Base-by-base conservation (phyloP, 2,888 invertebrate genomes). In the Idaea straminata region DNA sequence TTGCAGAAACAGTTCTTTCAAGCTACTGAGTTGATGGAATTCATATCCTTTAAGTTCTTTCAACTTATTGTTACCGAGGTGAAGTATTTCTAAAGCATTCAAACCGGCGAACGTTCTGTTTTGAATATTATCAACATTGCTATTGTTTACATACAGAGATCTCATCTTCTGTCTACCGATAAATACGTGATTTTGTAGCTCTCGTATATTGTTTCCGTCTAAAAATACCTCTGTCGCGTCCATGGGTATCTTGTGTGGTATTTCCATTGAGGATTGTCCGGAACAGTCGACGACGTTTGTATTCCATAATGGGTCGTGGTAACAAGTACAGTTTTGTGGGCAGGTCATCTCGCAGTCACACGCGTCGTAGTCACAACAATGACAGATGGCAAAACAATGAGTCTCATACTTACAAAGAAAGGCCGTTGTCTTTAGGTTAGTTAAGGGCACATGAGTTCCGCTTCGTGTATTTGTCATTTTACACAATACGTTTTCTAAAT, bases 311-410 rank as follows among this genome's bases (percentile, higher is more conserved):
- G 97, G 97, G 83, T 99, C 98, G 87, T 98, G 98, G 91, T 97
- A 98, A 88, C 99, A 99, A 75, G 96, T 96, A 92, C 99, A 99
- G 81, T 97, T 97, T 78, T 95, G 95, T 47, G 99, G 99, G 83
- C 99, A 99, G 72, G 97, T 98, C 97, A 98, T 98, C 93, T 98
- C 98, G 91, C 99, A 99, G 89, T 98, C 98, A 89, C 99, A 99
- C 70, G 97, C 97, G 84, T 98, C 98, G 85, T 97, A 98, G 85
- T 98, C 98, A 89, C 99, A 99, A 89, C 99, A 99, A 85, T 98
- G 97, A 89, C 99, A 99, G 63, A 97, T 94, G 59, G 98, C 97
- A 88, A 98, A 98, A 91, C 99, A 99, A 89, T 98, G 98, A 64
- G 96, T 96, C 83, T 97, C 96, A 93, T 98, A 98, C 79, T 96